phyloP scores from a whole-genome alignment of 2,113 vertebrate genomes.

The Oryzias curvinotus region DNA sequence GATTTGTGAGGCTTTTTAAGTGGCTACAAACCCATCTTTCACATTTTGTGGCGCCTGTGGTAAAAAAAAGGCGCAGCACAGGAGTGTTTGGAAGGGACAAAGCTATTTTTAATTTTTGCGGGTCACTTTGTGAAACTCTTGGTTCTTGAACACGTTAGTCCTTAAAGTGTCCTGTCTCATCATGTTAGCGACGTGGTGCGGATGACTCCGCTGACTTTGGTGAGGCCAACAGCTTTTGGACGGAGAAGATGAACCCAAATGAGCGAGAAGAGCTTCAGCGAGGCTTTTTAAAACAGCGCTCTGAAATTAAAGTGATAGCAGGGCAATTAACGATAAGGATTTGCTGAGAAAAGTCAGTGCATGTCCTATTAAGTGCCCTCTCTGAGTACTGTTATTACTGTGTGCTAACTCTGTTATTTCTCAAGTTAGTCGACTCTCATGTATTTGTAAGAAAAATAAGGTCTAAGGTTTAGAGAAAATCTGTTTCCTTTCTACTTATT shows the following conservation, averaged over 20 bases:
- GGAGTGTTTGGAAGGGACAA: conserved; percentile 23
- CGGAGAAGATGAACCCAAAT: conserved; percentile 20
- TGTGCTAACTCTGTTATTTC: conserved; percentile 31
- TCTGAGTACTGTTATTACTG: conserved; percentile 53
- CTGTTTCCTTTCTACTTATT: too few relatives aligned
- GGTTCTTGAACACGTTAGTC: conserved; percentile 47
- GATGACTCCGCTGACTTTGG: conserved; percentile 32
- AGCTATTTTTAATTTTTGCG: conserved; percentile 63
- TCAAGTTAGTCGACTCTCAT: conserved; percentile 14
- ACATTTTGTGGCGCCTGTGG: conserved; percentile 12
- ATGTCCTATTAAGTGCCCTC: conserved; percentile 35
- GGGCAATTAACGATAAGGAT: conserved; percentile 68
- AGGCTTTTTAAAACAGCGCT: conserved; percentile 39
- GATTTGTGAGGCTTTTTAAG: conserved; percentile 10
- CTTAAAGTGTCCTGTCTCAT: conserved; percentile 63
- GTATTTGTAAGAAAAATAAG: neutral
- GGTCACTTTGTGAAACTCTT: conserved; percentile 55
- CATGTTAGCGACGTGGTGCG: conserved; percentile 39
- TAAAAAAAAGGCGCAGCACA: conserved; percentile 40
- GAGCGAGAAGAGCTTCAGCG: conserved; percentile 22
- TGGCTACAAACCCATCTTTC: neutral
- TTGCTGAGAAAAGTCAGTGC: conserved; percentile 39
- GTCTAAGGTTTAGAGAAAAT: too few relatives aligned
- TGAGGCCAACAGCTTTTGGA: conserved; percentile 52
- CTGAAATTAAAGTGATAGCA: conserved; percentile 70